These are phyloP conservation scores for Athalia rosae DNA, from an alignment of 2,888 invertebrate species.

Conservation along the genomic window DNA sequence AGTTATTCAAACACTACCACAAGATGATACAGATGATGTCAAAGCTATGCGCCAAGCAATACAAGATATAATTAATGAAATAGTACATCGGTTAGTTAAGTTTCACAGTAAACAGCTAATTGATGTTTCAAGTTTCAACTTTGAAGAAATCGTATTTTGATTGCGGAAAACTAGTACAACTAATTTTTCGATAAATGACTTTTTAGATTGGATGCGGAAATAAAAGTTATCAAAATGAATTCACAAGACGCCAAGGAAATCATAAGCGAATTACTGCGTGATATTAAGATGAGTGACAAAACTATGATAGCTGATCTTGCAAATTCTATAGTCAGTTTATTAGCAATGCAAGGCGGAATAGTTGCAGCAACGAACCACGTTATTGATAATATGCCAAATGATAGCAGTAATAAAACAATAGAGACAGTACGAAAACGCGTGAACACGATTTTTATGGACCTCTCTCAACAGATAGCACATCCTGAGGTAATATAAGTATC, in stretches of 20 bases:
- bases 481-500: conserved; percentile 3
- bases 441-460: conserved; percentile 11
- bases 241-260: conserved; percentile 1
- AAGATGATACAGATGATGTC: conserved; percentile 47
- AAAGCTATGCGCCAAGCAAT: conserved; percentile 48
- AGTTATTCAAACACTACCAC: conserved; percentile 49
- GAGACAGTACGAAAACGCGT: conserved; percentile 17
- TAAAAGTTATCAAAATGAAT: not conserved
- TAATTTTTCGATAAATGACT: not conserved
- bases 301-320: not conserved
- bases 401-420: conserved; percentile 35
- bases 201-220: conserved; percentile 30
- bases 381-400: conserved; percentile 19
- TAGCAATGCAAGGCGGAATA: not conserved
- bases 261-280: conserved; percentile 26
- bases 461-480: conserved; percentile 25
- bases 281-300: conserved; percentile 30
- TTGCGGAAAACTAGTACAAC: not conserved
- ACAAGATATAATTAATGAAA: conserved; percentile 52
- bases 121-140: too few relatives aligned
- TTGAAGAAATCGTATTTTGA: too few relatives aligned
- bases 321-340: conserved; percentile 13
- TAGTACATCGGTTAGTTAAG: conserved; percentile 49
- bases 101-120: not conserved
- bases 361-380: conserved; percentile 30